Evolutionary conservation across 2,113 vertebrate genomes (phyloP), one percentile per base, ranked within the genome.

Genomic region (Nibea albiflora): DNA sequence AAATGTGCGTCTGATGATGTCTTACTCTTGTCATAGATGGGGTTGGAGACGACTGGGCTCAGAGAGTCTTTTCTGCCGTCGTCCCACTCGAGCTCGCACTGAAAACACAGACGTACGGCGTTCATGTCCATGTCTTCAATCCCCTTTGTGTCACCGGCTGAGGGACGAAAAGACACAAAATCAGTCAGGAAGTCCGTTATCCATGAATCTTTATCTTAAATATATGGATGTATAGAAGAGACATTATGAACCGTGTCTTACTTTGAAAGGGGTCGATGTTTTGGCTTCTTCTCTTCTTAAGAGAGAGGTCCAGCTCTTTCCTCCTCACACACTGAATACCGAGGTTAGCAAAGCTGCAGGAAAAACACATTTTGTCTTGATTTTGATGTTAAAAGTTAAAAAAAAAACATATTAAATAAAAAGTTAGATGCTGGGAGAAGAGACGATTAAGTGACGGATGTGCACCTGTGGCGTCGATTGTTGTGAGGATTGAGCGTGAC

Each of bases 101-200:
- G 96, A 91, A 99, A 98, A 90, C 97, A 98, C 62, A 99, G 95
- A 65, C 97, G 93, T 57, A 99, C 98, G 0, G 97, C 96, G 0
- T 99, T 99, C 96, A 99, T 98, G 92, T 99, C 98, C 46, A 98
- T 97, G 83, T 99, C 98, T 73, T 99, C 97, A 11, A 98, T 97
- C 78, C 97, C 97, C 91, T 96, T 97, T 12, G 97, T 93, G 76
- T 97, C 95, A 10, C 96, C 97, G 0, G 96, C 97, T 99, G 78
- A 71, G 14, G 47, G 57, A 65, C 1, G 60, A 49, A 62, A 17
- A 52, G 26, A 79, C n/a, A 64, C 17, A 49, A 58, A 49, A 62
- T 74, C 11, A 50, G 11, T n/a, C 14, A 20, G 15, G n/a, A 49
- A 16, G 44, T 49, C 20, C 31, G 64, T 24, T 50, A 44, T 39